These are phyloP conservation scores for Phyllostomus discolor DNA, from an alignment of 2,113 vertebrate genomes.

Conservation along the genomic window DNA sequence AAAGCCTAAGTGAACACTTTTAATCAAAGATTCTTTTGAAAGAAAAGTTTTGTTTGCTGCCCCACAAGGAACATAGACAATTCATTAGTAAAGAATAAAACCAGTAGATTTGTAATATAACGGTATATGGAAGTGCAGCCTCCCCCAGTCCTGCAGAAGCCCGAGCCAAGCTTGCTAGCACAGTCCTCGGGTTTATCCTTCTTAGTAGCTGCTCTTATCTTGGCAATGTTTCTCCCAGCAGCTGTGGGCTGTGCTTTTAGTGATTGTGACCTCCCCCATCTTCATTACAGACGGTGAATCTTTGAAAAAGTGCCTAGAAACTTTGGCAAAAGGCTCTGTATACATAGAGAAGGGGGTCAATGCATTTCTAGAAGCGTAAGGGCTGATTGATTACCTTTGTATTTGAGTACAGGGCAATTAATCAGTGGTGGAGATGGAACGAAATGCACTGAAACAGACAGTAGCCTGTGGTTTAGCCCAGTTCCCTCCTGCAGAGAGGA, in stretches of 20 bases:
- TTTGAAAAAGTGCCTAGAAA: conserved; percentile 35
- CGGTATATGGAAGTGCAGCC: neutral
- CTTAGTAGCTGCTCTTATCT: neutral
- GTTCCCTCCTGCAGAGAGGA: conserved; percentile 38
- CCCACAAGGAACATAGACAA: neutral
- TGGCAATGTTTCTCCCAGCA: neutral
- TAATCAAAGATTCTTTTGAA: conserved; percentile 30
- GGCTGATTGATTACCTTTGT: conserved; percentile 44
- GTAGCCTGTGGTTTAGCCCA: conserved; percentile 26
- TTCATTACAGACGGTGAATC: neutral
- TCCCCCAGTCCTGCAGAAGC: neutral
- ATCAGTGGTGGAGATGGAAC: neutral
- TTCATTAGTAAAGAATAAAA: conserved; percentile 22
- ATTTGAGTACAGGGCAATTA: conserved; percentile 16
- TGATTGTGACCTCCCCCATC: neutral
- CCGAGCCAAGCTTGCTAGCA: neutral
- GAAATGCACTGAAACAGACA: neutral
- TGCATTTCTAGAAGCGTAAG: neutral
- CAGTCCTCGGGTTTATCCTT: neutral
- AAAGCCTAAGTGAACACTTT: neutral
- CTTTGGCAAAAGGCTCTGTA: neutral
- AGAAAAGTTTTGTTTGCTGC: neutral
- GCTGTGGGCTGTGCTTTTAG: neutral
- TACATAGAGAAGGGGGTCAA: neutral
- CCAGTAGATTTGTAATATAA: neutral